Percentiles rank a stretch among this genome's conserved stretches.
phyloP scores from a whole-genome alignment of 2,797 vertebrate species.

The Odontamblyopus lacepedii region DNA sequence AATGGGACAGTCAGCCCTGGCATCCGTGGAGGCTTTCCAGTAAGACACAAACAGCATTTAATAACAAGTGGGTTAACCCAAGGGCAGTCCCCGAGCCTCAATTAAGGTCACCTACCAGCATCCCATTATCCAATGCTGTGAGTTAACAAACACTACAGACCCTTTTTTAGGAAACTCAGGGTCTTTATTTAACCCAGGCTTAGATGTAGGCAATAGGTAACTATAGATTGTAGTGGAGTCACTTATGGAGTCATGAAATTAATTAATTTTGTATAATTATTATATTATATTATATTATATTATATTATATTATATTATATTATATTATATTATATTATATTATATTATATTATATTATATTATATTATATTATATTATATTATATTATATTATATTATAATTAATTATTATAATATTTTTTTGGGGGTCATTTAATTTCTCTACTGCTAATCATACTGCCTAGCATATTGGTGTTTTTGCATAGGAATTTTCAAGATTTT shows the following conservation, averaged over 20 bases:
- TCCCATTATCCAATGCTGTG: constrained; percentile 48
- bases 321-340: no score
- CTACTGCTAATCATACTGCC: neutral
- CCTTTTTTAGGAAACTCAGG: constrained; percentile 25
- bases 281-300: no score
- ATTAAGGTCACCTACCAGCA: constrained; percentile 60
- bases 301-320: no score
- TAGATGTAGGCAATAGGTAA: neutral
- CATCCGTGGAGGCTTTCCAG: constrained; percentile 62
- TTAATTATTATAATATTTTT: neutral
- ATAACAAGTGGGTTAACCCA: constrained; percentile 65
- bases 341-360: no score
- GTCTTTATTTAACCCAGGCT: constrained; percentile 15
- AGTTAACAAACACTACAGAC: constrained; percentile 37
- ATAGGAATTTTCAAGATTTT: neutral
- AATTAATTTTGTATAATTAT: neutral
- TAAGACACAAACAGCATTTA: constrained; percentile 66
- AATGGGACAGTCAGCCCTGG: constrained; percentile 62
- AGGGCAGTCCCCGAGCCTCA: constrained; percentile 58
- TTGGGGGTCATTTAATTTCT: neutral
- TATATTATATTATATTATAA: no score
- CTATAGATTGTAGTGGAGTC: constrained; percentile 3
- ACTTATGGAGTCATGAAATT: neutral
- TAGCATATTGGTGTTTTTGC: no score
- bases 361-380: no score